Evolutionary conservation across 2,888 invertebrate species (phyloP).

Genomic region (Ectobius pallidus): DNA sequence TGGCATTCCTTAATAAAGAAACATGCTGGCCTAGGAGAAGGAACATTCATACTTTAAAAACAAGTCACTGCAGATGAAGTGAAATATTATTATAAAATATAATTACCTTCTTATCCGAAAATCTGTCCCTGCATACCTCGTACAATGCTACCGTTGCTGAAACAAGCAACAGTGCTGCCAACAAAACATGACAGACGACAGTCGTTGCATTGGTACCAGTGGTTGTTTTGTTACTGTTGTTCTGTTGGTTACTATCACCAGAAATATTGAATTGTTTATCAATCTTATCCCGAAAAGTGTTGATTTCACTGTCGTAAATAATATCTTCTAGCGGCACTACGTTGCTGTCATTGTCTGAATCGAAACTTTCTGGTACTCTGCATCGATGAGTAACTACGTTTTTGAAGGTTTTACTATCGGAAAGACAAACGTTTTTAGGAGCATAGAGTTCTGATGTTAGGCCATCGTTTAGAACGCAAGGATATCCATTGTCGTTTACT

Average conservation of each 20-base stretch:
- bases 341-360: not conserved
- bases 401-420: not conserved
- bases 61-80: too few relatives aligned
- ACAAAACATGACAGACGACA: conserved; percentile 26
- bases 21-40: too few relatives aligned
- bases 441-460: not conserved
- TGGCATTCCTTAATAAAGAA: too few relatives aligned
- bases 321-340: conserved; percentile 1
- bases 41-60: too few relatives aligned
- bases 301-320: not conserved
- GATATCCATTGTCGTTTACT: conserved; percentile 20
- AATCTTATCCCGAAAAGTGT: not conserved
- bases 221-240: not conserved
- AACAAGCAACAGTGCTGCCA: conserved; percentile 15
- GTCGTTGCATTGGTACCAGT: conserved; percentile 4
- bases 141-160: conserved; percentile 28
- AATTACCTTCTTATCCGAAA: conserved; percentile 5
- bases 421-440: conserved; percentile 7
- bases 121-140: conserved; percentile 24
- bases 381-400: conserved; percentile 3
- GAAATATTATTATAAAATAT: too few relatives aligned
- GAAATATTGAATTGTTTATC: not conserved
- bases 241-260: not conserved
- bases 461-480: not conserved
- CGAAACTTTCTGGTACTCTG: not conserved